These are phyloP conservation scores for Ctenopoma multispine DNA, from an alignment of 2,797 vertebrate genomes.

Conservation along the genomic window DNA sequence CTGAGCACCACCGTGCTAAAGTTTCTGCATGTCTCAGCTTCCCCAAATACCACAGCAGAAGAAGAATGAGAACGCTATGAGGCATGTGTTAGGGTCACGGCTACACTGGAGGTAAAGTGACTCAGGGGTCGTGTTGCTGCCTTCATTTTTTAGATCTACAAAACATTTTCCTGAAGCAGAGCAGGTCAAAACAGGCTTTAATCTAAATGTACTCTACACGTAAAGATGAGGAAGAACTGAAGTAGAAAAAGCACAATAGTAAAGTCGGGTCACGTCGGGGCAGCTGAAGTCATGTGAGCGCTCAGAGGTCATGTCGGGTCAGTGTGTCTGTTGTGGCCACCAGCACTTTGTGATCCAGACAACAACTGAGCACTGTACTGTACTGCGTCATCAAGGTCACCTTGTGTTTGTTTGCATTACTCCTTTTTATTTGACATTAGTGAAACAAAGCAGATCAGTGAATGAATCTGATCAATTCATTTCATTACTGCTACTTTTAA, in stretches of 20 bases:
- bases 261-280: too few relatives aligned
- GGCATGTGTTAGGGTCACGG: slow-evolving; percentile 37
- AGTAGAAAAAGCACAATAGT: too few relatives aligned
- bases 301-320: slow-evolving; percentile 52
- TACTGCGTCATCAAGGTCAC: slow-evolving; percentile 30
- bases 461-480: too few relatives aligned
- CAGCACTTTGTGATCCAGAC: slow-evolving; percentile 42
- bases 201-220: too few relatives aligned
- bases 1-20: not conserved
- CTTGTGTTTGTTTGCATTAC: not conserved
- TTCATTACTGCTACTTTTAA: too few relatives aligned
- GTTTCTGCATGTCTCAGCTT: slow-evolving; percentile 34
- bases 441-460: not conserved
- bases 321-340: slow-evolving; percentile 22
- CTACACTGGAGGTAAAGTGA: not conserved
- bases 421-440: too few relatives aligned
- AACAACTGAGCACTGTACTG: slow-evolving; percentile 70
- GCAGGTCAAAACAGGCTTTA: too few relatives aligned
- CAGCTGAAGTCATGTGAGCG: slow-evolving; percentile 31
- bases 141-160: not conserved
- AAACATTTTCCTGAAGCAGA: too few relatives aligned
- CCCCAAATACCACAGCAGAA: slow-evolving; percentile 52
- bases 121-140: not conserved
- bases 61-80: slow-evolving; percentile 37
- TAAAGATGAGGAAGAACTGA: too few relatives aligned